Evolutionary conservation across 37 sponge, comb jelly and placozoan species (phyloP).

Genomic region (Beroe forskalii): DNA sequence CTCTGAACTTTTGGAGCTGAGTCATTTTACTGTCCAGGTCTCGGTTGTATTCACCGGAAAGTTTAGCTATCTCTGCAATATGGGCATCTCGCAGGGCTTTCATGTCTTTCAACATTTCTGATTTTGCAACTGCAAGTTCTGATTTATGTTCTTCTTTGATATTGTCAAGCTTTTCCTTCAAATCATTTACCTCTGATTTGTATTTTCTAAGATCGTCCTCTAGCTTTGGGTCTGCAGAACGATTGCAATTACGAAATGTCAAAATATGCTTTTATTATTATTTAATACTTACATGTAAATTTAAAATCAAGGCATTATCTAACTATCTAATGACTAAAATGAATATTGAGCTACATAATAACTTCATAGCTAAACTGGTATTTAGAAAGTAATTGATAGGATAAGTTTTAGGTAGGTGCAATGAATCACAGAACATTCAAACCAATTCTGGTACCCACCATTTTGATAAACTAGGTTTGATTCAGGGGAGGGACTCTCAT

Average conservation of each 20-base stretch:
- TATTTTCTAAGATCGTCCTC: conserved; percentile 2
- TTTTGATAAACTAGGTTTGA: neutral
- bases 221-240: conserved; percentile 5
- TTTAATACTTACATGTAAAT: no score
- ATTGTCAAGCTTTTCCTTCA: neutral
- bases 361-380: no score
- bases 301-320: no score
- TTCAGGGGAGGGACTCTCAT: conserved; percentile 47
- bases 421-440: no score
- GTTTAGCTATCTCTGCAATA: neutral
- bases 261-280: no score
- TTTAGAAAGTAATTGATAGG: no score
- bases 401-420: no score
- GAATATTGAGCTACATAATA: no score
- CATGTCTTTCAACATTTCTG: neutral
- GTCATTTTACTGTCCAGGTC: conserved; percentile 1
- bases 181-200: neutral
- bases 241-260: neutral
- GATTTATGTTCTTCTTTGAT: neutral
- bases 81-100: neutral
- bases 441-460: neutral
- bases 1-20: neutral
- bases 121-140: neutral
- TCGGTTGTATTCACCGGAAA: neutral
- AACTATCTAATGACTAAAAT: no score